Percentiles rank a stretch among this genome's conserved stretches.
Conservation (phyloP, 2,888 invertebrate species). For the Cyrtodaria siliqua region DNA sequence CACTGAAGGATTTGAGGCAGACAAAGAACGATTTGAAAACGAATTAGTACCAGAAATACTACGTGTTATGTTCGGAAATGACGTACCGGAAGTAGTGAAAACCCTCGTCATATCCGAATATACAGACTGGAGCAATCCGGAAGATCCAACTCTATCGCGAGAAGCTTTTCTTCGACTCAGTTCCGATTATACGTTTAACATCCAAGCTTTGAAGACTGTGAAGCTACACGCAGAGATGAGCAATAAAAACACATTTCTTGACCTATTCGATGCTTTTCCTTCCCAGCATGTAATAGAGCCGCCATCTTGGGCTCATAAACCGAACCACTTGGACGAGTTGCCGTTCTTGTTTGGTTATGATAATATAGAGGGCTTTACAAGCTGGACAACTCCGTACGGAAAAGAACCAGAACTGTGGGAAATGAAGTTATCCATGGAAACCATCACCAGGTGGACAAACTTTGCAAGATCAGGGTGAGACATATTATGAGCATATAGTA, state of each 20-base stretch:
- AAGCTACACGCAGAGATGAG: conserved; percentile 11
- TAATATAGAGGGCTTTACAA: conserved; percentile 70
- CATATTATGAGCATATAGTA: no score
- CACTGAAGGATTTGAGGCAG: conserved; percentile 88
- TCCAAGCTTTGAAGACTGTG: conserved; percentile 11
- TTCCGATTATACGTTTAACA: conserved; percentile 35
- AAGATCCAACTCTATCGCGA: conserved; percentile 2
- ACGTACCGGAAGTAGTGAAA: conserved; percentile 16
- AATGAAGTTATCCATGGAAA: conserved; percentile 92
- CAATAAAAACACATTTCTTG: conserved; percentile 31
- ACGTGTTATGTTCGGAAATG: conserved; percentile 23
- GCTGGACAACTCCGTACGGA: conserved; percentile 85
- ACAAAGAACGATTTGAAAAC: conserved; percentile 11
- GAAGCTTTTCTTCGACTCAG: conserved; percentile 25
- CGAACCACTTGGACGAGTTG: conserved; percentile 77
- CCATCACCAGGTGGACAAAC: conserved; percentile 98
- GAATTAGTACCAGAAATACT: conserved; percentile 26
- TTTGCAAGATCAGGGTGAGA: conserved; percentile 96
- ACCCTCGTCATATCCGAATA: conserved; percentile 24
- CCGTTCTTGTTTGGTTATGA: conserved; percentile 52
- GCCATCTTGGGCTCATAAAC: conserved; percentile 75
- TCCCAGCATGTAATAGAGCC: conserved; percentile 60
- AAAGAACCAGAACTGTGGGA: conserved; percentile 90
- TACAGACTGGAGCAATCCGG: conserved; percentile 34
- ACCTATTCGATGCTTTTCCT: conserved; percentile 66